These are phyloP conservation scores for Cheilosia grossa DNA, from an alignment of 2,888 invertebrate genomes.

Conservation along the genomic window DNA sequence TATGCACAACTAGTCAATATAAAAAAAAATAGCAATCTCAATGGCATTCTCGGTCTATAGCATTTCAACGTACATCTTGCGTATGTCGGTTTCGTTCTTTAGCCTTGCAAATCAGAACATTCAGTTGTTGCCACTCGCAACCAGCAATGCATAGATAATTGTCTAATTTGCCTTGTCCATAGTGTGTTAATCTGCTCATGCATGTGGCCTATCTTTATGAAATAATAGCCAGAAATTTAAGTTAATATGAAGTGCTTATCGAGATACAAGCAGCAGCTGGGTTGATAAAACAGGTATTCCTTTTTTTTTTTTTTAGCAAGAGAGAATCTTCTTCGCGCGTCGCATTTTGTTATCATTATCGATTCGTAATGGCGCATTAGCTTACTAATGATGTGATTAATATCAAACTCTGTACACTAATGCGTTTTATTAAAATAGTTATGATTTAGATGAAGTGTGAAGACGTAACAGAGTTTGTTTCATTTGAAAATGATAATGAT, in stretches of 20 bases:
- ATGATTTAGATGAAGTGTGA: too few relatives aligned
- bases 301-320: too few relatives aligned
- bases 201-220: slow-evolving; percentile 44
- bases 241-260: slow-evolving; percentile 14
- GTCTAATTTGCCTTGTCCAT: slow-evolving; percentile 29
- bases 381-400: slow-evolving; percentile 13
- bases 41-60: too few relatives aligned
- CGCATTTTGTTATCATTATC: slow-evolving; percentile 30
- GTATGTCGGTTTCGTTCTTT: too few relatives aligned
- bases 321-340: neutral
- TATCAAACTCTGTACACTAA: slow-evolving; percentile 10
- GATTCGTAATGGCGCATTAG: slow-evolving; percentile 24
- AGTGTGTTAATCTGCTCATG: slow-evolving; percentile 5
- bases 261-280: neutral
- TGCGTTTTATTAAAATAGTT: neutral
- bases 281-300: neutral
- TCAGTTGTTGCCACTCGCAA: too few relatives aligned
- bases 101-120: too few relatives aligned
- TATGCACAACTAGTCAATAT: too few relatives aligned
- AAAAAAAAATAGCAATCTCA: too few relatives aligned
- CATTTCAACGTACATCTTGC: too few relatives aligned
- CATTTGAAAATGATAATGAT: too few relatives aligned
- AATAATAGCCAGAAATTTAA: neutral
- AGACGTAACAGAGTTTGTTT: too few relatives aligned
- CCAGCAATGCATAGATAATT: neutral